Conservation (phyloP, 2,888 invertebrate species). For the Hydroisotoma schaefferi region DNA sequence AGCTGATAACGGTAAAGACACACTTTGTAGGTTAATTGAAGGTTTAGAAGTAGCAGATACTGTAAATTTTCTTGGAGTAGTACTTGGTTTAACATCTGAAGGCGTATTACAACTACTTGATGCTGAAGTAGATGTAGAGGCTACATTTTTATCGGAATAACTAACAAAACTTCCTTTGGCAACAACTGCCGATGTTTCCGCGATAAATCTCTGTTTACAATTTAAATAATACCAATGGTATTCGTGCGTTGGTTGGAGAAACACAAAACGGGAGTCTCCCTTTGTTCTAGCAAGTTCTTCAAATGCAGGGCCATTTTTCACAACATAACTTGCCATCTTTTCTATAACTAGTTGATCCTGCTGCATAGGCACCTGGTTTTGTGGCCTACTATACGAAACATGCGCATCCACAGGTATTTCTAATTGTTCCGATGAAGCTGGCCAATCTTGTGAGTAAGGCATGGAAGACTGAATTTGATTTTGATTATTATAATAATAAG, state of each 20-base stretch:
- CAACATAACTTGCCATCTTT: conserved; percentile 94
- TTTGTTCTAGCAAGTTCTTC: conserved; percentile 80
- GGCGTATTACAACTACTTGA: not conserved
- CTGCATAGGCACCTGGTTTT: conserved; percentile 64
- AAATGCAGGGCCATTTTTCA: conserved; percentile 90
- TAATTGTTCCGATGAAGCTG: not conserved
- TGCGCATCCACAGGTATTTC: not conserved
- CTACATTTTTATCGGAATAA: conserved; percentile 23
- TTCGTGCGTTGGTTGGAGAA: conserved; percentile 71
- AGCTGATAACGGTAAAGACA: conserved; percentile 11
- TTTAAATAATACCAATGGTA: conserved; percentile 74
- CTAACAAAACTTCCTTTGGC: conserved; percentile 41
- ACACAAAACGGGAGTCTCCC: conserved; percentile 81
- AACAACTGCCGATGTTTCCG: conserved; percentile 39
- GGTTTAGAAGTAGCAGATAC: not conserved
- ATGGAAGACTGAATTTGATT: not conserved
- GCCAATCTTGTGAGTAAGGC: not conserved
- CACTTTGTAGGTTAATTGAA: conserved; percentile 3
- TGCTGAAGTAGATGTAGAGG: not conserved
- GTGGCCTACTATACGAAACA: conserved; percentile 12
- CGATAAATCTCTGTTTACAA: conserved; percentile 43
- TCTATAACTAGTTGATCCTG: conserved; percentile 84
- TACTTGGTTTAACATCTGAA: not conserved
- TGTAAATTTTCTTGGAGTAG: not conserved
- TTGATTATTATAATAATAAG: conserved; percentile 2